phyloP scores from a whole-genome alignment of 2,113 vertebrate genomes.

The Pollimyrus isidori region DNA sequence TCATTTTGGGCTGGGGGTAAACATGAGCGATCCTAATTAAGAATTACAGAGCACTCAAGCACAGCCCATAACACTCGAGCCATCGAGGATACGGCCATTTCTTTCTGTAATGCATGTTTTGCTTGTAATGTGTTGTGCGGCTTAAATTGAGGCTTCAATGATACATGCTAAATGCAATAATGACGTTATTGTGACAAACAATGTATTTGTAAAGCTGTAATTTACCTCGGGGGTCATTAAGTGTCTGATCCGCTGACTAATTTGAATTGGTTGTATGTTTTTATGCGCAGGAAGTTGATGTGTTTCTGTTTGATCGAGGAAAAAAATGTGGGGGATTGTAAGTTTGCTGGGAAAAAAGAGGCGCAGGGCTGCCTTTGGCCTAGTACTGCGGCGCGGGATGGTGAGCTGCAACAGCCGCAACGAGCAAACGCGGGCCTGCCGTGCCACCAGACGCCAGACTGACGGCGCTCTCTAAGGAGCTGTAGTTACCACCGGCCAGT shows the following conservation, averaged over 20 bases:
- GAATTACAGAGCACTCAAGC: constrained; percentile 47
- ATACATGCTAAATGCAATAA: constrained; percentile 49
- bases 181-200: constrained; percentile 56
- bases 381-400: background rate
- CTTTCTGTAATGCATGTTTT: constrained; percentile 13
- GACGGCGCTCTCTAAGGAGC: background rate
- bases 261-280: constrained; percentile 39
- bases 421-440: too few species aligned
- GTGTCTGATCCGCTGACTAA: constrained; percentile 43
- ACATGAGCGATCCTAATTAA: constrained; percentile 56
- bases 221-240: constrained; percentile 53
- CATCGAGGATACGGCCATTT: constrained; percentile 12
- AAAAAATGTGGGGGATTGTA: background rate
- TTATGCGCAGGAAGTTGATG: constrained; percentile 4
- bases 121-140: constrained; percentile 49
- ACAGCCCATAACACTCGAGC: constrained; percentile 24
- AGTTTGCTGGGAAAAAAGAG: background rate
- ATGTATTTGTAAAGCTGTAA: constrained; percentile 59
- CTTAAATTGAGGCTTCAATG: constrained; percentile 53
- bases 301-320: background rate
- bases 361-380: background rate
- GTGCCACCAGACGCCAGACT: background rate
- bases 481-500: background rate
- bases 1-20: constrained; percentile 34
- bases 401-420: background rate